Evolutionary conservation across 2,888 invertebrate species (phyloP).

Genomic region (Oscheius onirici): DNA sequence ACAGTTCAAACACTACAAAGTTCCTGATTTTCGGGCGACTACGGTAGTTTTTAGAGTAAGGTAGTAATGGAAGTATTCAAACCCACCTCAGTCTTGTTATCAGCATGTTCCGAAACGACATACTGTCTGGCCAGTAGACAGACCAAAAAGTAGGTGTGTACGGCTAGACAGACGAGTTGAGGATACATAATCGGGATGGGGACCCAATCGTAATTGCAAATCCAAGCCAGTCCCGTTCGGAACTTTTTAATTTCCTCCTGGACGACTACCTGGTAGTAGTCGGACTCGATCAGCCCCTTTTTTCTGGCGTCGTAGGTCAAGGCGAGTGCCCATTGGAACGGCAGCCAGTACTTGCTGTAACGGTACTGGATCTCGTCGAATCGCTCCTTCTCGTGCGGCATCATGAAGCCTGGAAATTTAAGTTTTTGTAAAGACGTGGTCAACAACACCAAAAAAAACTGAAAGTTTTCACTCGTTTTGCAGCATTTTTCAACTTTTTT

Average conservation of each 20-base stretch:
- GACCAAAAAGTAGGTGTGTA: slow-evolving; percentile 67
- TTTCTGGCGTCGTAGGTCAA: slow-evolving; percentile 57
- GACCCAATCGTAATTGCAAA: slow-evolving; percentile 60
- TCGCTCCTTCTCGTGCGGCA: slow-evolving; percentile 58
- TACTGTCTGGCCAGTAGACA: slow-evolving; percentile 67
- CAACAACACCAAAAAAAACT: background rate
- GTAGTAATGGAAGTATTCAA: no score
- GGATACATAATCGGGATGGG: slow-evolving; percentile 64
- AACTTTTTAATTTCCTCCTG: slow-evolving; percentile 59
- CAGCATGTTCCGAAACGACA: slow-evolving; percentile 56
- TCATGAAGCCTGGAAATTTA: slow-evolving; percentile 51
- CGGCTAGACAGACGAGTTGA: slow-evolving; percentile 64
- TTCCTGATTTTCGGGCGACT: no score
- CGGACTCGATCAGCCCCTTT: slow-evolving; percentile 56
- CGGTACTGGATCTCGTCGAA: slow-evolving; percentile 60
- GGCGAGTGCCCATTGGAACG: slow-evolving; percentile 60
- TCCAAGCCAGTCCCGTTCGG: slow-evolving; percentile 62
- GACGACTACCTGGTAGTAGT: slow-evolving; percentile 58
- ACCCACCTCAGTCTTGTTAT: slow-evolving; percentile 57
- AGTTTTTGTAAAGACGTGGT: background rate
- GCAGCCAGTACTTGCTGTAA: slow-evolving; percentile 60
- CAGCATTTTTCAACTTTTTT: background rate
- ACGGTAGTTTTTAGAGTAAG: no score
- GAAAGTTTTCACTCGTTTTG: background rate
- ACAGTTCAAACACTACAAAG: no score